Evolutionary conservation across 2,797 vertebrate genomes (phyloP), one percentile per base, ranked within the genome.

Genomic region (Hydrophis major): DNA sequence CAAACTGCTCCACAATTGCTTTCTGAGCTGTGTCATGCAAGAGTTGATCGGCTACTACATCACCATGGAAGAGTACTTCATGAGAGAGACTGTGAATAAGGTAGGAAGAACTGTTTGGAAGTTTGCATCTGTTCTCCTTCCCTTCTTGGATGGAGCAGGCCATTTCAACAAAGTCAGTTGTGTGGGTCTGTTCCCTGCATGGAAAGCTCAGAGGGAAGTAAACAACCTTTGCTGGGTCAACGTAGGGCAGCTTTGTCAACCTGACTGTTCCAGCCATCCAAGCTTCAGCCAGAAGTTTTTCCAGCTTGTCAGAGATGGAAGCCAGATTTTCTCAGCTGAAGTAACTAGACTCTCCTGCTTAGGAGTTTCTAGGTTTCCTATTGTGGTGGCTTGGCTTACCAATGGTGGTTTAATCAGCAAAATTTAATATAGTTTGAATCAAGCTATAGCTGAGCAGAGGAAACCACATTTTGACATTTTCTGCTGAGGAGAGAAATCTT

Each of bases 21-120:
- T 98, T 20, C 96, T 99, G 96, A 99, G 99, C 96, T 98, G 98
- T 42, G 98, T 97, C 83, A 99, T 99, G 98, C 99, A 99, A 96
- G 99, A 99, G 96, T 97, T 99, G 94, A 99, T 99, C 90, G 99
- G 99, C 83, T 99, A 98, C 92, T 99, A 99, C 90, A 98, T 99
- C 95, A 99, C 99, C 83, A 99, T 99, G 99, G 99, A 99, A 94
- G 98, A 99, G 94, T 99, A 99, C 96, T 99, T 99, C 98, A 99
- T 99, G 99, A 98, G 99, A 93, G 99, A 99, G 96, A 99, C 98
- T 0, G 99, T 99, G 93, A 99, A 98, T 97, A 99, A 99, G 99
- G 99, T 99, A 95, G 90, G 94, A 87, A 74, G 32, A 47, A 86
- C 50, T 47, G 50, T 18, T 11, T 22, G 53, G 20, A 47, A 25